Evolutionary conservation across 1,140 invertebrate species (phyloP).

Genomic region (Schlechtendalia chinensis): DNA sequence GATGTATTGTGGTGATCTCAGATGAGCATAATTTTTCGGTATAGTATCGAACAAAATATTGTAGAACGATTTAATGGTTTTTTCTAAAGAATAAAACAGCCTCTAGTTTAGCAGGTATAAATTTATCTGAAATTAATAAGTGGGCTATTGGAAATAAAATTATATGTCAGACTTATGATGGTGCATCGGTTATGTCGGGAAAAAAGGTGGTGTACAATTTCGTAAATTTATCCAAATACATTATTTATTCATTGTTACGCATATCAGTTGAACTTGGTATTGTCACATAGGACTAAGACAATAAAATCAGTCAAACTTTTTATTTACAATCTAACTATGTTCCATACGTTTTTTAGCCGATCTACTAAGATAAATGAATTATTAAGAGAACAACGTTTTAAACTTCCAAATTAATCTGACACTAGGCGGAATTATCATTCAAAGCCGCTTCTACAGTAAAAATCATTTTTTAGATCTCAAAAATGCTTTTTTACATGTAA

Average conservation of each 20-base stretch:
- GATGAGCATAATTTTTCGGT: constrained; percentile 54
- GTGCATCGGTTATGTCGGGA: constrained; percentile 1
- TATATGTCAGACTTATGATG: neutral
- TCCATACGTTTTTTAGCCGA: constrained; percentile 52
- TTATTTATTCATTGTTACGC: constrained; percentile 52
- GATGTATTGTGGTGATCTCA: constrained; percentile 54
- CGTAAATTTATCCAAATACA: constrained; percentile 41
- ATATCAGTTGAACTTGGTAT: constrained; percentile 51
- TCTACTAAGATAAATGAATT: constrained; percentile 47
- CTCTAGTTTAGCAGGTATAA: neutral
- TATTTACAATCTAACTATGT: constrained; percentile 37
- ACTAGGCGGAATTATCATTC: constrained; percentile 49
- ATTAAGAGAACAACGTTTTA: constrained; percentile 23
- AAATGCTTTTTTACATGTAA: constrained; percentile 8
- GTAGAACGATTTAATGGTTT: constrained; percentile 58
- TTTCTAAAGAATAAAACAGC: neutral
- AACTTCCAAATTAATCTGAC: constrained; percentile 18
- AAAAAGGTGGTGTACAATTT: constrained; percentile 45
- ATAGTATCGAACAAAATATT: constrained; percentile 64
- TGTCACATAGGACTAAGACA: constrained; percentile 51
- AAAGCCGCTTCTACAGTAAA: constrained; percentile 9
- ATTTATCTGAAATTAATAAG: neutral
- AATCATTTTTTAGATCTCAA: constrained; percentile 14
- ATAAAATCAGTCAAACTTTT: constrained; percentile 51
- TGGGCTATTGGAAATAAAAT: constrained; percentile 16